A percentile compares a stretch with the other conserved stretches of the same genome.
These are phyloP conservation scores for Piaya cayana DNA, from an alignment of 2,113 vertebrate species.

Conservation along the genomic window DNA sequence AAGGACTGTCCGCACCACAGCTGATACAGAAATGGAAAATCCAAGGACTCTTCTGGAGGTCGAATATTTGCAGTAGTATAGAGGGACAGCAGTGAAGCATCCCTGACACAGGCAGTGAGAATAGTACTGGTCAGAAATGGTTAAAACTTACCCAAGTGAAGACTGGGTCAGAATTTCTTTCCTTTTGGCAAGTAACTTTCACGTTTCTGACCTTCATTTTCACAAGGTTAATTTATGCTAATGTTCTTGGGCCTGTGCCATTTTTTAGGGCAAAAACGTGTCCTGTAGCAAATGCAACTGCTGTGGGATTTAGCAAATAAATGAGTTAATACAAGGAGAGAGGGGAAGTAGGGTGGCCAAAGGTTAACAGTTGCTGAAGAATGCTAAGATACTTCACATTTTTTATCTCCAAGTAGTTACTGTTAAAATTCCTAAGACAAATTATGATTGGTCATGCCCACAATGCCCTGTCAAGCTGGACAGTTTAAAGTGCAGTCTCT, in stretches of 20 bases:
- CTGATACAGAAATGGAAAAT: background rate
- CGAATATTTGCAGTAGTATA: background rate
- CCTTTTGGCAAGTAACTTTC: background rate
- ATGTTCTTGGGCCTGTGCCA: background rate
- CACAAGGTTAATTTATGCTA: background rate
- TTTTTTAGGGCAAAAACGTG: background rate
- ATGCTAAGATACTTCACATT: background rate
- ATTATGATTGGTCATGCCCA: background rate
- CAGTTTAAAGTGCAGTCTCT: background rate
- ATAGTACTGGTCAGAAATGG: background rate
- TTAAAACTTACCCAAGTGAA: background rate
- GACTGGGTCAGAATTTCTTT: background rate
- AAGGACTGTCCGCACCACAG: background rate
- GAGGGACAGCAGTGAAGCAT: background rate
- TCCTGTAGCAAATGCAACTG: background rate
- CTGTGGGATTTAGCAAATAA: background rate
- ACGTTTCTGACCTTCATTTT: background rate
- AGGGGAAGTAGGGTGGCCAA: background rate
- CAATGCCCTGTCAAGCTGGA: background rate
- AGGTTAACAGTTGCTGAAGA: background rate
- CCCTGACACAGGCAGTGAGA: rapidly evolving
- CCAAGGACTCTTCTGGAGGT: background rate
- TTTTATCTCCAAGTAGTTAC: background rate
- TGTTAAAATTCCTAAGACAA: background rate
- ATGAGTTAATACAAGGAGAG: background rate